Conservation (phyloP, 1,140 invertebrate genomes). For the Pogonomyrmex barbatus region DNA sequence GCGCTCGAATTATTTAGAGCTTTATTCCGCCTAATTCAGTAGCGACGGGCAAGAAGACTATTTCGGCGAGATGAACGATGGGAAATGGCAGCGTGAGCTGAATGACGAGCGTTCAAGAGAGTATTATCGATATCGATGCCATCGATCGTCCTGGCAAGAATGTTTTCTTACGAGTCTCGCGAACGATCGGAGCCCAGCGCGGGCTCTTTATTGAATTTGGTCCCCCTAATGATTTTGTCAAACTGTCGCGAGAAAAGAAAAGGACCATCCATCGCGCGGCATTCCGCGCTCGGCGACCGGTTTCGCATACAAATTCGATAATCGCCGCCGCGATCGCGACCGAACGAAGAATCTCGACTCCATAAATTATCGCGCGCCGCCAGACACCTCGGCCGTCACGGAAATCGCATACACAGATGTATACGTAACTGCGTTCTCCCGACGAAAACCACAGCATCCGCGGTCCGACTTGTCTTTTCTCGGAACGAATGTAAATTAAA, state of each 20-base stretch:
- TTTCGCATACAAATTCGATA: conserved; percentile 77
- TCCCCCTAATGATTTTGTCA: conserved; percentile 81
- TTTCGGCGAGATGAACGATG: conserved; percentile 25
- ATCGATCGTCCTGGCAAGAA: conserved; percentile 77
- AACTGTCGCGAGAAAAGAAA: conserved; percentile 75
- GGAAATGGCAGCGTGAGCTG: background rate
- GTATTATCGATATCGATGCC: conserved; percentile 79
- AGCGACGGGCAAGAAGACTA: conserved; percentile 60
- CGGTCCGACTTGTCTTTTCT: no score
- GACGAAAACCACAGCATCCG: background rate
- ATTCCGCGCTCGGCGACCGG: conserved; percentile 37
- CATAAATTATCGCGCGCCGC: conserved; percentile 44
- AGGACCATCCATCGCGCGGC: conserved; percentile 73
- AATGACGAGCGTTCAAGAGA: conserved; percentile 32
- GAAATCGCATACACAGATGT: background rate
- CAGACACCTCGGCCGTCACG: background rate
- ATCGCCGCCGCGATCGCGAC: conserved; percentile 36
- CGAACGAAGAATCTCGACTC: background rate
- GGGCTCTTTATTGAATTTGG: conserved; percentile 81
- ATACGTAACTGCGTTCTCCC: no score
- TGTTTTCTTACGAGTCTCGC: conserved; percentile 77
- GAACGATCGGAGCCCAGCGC: conserved; percentile 29
- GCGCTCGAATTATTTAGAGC: conserved; percentile 76
- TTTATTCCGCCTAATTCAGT: conserved; percentile 77
- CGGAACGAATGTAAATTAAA: background rate